Evolutionary conservation across 2,888 invertebrate species (phyloP), one percentile per base, ranked within the genome.

Genomic region (Azorinus chamasolen): DNA sequence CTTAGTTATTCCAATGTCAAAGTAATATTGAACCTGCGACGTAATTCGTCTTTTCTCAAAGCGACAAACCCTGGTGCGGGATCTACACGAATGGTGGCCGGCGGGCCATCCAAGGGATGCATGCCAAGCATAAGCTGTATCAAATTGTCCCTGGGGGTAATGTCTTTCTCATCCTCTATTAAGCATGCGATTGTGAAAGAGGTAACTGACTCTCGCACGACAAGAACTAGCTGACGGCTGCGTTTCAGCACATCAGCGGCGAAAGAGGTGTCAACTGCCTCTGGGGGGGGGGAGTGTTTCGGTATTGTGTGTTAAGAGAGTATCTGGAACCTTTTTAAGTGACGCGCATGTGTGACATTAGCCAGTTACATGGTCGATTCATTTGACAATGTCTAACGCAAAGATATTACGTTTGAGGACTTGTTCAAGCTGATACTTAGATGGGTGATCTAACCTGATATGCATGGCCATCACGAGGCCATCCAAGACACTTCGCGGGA

Each of bases 221-320:
- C 64, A 0, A 74, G 22, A 25, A 86, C 76, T 8, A 61, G 20
- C 54, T 87, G 85, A 37, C 73, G 37, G 10, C 79, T 62, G 8
- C 73, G 79, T 55, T 68, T 79, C 2, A 84, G 27, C 10, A 88
- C 72, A 50, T 88, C 86, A 10, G 81, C 85, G 3, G 84, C 86
- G 66, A 84, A 87, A 16, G 70, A 63, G 3, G 72, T 43, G 10
- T 83, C 83, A 25, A 83, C 37, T 1, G 73, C 22, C 10, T 74
- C 66, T 20, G n/a, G n/a, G n/a, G n/a, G n/a, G 63, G 68, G 4
- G 63, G 63, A 24, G 25, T 43, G 2, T 45, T 55, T 1, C 61
- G 27, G 24, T 61, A 57, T 25, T 62, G 62, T 50, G 37, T 25
- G 4, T 20, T 14, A 1, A 64, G 37, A 12, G 20, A 22, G 8